Base-by-base conservation (phyloP, 2,888 invertebrate genomes). In the Sepioteuthis lessoniana region DNA sequence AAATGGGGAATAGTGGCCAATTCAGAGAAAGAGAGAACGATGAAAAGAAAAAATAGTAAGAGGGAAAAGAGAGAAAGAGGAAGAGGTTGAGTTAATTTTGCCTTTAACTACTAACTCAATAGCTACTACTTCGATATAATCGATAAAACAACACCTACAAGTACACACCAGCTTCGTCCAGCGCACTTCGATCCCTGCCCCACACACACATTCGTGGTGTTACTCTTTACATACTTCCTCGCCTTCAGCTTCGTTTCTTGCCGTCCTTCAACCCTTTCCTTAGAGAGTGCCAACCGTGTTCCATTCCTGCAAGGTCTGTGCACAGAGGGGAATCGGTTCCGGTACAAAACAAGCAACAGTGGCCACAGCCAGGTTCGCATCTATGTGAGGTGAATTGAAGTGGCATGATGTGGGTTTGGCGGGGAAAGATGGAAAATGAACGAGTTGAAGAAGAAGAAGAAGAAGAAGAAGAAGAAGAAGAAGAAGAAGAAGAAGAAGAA, bases 331-430 rank as follows among this genome's bases (percentile, higher is more conserved):
- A 10, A n/a, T 76, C 16, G n/a, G 76, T n/a, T 76, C n/a, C 76
- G n/a, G n/a, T 76, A n/a, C n/a, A 76, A 76, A 76, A 76, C n/a
- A n/a, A 76, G n/a, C n/a, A 76, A 76, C 76, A 76, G 76, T 76
- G 76, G n/a, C n/a, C 76, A n/a, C 76, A 76, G 16, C 76, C n/a
- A 76, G n/a, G n/a, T 76, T n/a, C n/a, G 76, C n/a, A 31, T n/a
- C 76, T 31, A n/a, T 76, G 2, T 76, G n/a, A 76, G 76, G n/a
- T 76, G n/a, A 76, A 76, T 76, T n/a, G n/a, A 76, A 8, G 76
- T n/a, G 76, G 31, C 76, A n/a, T n/a, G 76, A 76, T 76, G 1
- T n/a, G 76, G 5, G 76, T n/a, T 31, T 76, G 19, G n/a, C 10
- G 31, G n/a, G n/a, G 13, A n/a, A 25, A n/a, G 76, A 10, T 76